Evolutionary conservation across 2,797 vertebrate genomes (phyloP).

Genomic region (Falco naumanni): DNA sequence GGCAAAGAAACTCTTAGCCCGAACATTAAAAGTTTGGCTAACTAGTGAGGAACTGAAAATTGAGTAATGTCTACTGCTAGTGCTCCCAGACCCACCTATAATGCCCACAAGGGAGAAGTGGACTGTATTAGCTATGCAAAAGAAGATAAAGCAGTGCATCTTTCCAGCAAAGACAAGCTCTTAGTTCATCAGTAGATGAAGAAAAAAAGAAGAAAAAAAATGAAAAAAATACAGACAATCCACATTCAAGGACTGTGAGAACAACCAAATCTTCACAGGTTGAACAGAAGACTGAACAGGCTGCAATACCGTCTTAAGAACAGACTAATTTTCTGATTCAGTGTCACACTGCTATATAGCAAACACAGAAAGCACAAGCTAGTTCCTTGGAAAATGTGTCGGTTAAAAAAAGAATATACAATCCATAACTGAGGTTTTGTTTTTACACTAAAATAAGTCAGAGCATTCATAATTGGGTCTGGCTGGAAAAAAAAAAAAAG

Average conservation of each 20-base stretch:
- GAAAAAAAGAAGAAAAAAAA: background rate
- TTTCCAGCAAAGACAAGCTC: background rate
- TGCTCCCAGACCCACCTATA: background rate
- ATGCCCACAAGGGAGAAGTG: background rate
- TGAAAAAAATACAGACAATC: background rate
- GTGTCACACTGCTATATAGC: fast-evolving
- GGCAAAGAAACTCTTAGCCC: background rate
- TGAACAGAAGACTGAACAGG: background rate
- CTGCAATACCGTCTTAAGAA: background rate
- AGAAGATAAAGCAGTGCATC: background rate
- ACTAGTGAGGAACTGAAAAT: background rate
- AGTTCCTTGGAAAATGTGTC: background rate
- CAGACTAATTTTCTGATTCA: background rate
- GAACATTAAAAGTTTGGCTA: background rate
- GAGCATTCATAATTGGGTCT: background rate
- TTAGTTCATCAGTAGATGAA: background rate
- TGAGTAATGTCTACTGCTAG: background rate
- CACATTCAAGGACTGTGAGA: background rate
- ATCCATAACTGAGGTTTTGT: background rate
- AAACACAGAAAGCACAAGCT: background rate
- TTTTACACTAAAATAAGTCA: conserved; percentile 1
- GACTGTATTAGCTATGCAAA: background rate
- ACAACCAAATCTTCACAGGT: background rate
- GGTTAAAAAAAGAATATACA: background rate
- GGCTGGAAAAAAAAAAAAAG: background rate